Percentiles rank a stretch among this genome's conserved stretches.
Evolutionary conservation across 2,797 vertebrate species (phyloP).

Genomic region (Typhlichthys subterraneus): DNA sequence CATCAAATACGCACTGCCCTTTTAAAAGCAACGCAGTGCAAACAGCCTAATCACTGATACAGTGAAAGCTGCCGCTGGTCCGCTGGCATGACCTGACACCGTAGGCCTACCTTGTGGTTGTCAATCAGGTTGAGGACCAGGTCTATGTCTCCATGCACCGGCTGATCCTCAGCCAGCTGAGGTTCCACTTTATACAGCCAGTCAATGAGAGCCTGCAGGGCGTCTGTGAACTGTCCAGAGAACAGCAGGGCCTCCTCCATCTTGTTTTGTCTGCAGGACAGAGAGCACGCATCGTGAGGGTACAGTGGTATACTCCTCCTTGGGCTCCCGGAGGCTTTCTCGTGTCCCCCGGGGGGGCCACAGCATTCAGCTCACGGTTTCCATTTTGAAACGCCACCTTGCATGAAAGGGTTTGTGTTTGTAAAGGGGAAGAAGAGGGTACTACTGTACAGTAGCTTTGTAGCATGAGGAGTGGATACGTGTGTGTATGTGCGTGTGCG

Average conservation of each 20-base stretch:
- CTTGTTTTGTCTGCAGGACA: slow-evolving; percentile 90
- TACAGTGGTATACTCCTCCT: no score
- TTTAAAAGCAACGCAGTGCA: no score
- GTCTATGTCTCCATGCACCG: slow-evolving; percentile 96
- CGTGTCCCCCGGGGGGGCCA: no score
- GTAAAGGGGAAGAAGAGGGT: no score
- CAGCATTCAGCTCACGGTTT: no score
- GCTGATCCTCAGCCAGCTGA: slow-evolving; percentile 96
- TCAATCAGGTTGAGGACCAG: slow-evolving; percentile 97
- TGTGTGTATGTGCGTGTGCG: no score
- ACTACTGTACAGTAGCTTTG: no score
- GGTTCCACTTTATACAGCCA: slow-evolving; percentile 98
- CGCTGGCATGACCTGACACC: neutral
- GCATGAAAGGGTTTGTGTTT: no score
- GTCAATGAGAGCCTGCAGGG: slow-evolving; percentile 96
- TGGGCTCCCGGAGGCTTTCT: no score
- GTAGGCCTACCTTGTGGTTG: slow-evolving; percentile 90
- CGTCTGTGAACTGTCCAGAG: slow-evolving; percentile 97
- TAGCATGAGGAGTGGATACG: no score
- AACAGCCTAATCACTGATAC: neutral
- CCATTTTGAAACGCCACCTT: no score
- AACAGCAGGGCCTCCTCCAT: slow-evolving; percentile 96
- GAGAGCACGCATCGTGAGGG: slow-evolving; percentile 22
- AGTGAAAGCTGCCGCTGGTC: neutral
- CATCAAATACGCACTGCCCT: no score